Conservation (phyloP, 1,140 invertebrate genomes). For the Drosophila kohkoa region DNA sequence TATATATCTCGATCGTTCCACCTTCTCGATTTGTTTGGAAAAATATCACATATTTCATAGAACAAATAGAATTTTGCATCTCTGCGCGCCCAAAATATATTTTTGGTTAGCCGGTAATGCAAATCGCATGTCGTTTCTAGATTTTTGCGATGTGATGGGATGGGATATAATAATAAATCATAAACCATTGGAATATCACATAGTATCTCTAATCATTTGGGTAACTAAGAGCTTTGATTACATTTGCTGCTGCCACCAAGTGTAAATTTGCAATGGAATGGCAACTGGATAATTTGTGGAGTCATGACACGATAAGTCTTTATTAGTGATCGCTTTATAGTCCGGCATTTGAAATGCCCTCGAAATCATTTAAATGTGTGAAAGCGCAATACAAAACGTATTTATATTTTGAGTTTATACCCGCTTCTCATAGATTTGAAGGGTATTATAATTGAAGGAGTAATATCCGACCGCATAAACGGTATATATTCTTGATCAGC, state of each 20-base stretch:
- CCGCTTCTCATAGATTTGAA: too few relatives aligned
- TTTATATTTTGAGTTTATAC: too few relatives aligned
- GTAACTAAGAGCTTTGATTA: neutral
- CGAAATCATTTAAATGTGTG: neutral
- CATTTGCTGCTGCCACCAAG: neutral
- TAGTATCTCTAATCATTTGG: too few relatives aligned
- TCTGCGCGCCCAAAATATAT: neutral
- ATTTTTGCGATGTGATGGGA: neutral
- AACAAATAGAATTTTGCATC: constrained; percentile 7
- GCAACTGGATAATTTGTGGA: neutral
- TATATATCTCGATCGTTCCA: neutral
- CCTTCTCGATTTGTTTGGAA: constrained; percentile 12
- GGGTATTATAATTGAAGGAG: too few relatives aligned
- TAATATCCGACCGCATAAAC: too few relatives aligned
- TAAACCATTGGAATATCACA: too few relatives aligned
- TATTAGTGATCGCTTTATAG: constrained; percentile 1
- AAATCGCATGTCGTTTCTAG: neutral
- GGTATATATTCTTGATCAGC: too few relatives aligned
- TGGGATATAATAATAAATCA: too few relatives aligned
- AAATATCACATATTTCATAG: constrained; percentile 5
- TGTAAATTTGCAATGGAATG: neutral
- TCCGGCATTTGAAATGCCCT: neutral
- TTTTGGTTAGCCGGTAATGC: neutral
- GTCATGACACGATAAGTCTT: constrained; percentile 1
- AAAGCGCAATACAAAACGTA: neutral